A percentile compares a stretch with the other conserved stretches of the same genome.
Evolutionary conservation across 2,113 vertebrate species (phyloP).

Genomic region (Camelus bactrianus): DNA sequence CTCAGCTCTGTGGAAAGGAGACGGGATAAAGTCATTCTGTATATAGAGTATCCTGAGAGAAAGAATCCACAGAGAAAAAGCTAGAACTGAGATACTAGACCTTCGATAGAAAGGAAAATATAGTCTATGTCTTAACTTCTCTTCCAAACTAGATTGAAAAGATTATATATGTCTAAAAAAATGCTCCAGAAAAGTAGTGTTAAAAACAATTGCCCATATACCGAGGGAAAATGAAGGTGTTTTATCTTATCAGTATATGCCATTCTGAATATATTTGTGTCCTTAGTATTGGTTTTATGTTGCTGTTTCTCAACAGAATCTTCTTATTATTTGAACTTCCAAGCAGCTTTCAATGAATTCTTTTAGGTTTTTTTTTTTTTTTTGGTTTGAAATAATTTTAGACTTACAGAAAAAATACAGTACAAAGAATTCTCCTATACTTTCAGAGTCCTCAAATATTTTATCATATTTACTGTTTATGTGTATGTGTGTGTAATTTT

Average conservation of each 20-base stretch:
- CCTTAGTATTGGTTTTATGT: background rate
- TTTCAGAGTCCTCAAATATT: constrained; percentile 18
- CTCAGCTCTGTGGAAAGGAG: background rate
- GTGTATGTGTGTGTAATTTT: background rate
- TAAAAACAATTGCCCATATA: background rate
- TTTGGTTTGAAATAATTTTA: constrained; percentile 32
- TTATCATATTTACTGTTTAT: background rate
- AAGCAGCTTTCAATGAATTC: background rate
- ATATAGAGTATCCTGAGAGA: background rate
- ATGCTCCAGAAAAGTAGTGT: background rate
- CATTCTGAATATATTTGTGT: background rate
- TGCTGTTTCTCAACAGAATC: background rate
- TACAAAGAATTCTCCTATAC: background rate
- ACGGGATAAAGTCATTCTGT: background rate
- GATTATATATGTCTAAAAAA: background rate
- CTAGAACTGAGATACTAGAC: background rate
- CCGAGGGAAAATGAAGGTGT: background rate
- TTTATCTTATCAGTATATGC: background rate
- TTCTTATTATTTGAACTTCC: constrained; percentile 34
- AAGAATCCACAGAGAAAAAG: background rate
- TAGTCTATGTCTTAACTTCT: background rate
- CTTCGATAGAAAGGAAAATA: background rate
- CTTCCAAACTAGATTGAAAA: background rate
- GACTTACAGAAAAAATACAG: background rate
- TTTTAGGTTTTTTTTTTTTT: background rate